Conservation (phyloP, 1,140 invertebrate species). For the Liolophura sinensis region DNA sequence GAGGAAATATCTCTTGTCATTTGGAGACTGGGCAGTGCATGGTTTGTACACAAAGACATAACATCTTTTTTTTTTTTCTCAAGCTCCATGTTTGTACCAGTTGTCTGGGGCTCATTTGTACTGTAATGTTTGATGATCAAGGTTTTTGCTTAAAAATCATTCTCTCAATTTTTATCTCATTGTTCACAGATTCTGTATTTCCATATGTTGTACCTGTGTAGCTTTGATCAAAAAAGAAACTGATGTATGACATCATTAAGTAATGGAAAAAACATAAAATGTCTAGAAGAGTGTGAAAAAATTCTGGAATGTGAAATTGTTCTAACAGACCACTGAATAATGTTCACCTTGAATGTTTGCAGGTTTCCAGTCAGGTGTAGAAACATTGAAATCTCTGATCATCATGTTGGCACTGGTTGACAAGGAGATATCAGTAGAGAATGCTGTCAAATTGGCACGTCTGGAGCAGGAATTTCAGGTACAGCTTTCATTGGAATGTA, state of each 20-base stretch:
- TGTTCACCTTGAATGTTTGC: conserved; percentile 29
- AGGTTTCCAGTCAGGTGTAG: conserved; percentile 85
- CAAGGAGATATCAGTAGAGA: conserved; percentile 73
- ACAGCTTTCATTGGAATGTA: conserved; percentile 8
- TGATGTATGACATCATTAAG: too few species aligned
- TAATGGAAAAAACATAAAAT: too few species aligned
- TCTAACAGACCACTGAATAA: too few species aligned
- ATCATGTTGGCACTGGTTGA: conserved; percentile 81
- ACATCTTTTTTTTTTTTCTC: neutral
- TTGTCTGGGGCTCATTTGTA: too few species aligned
- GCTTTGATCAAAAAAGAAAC: too few species aligned
- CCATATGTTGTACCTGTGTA: too few species aligned
- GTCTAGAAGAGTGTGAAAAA: too few species aligned
- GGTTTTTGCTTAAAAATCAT: too few species aligned
- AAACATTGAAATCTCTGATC: conserved; percentile 90
- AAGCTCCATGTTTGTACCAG: neutral
- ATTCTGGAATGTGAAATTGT: too few species aligned
- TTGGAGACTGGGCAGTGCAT: conserved; percentile 76
- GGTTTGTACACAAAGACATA: conserved; percentile 62
- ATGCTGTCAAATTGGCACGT: conserved; percentile 80
- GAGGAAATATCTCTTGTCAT: conserved; percentile 74
- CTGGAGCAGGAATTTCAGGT: conserved; percentile 92
- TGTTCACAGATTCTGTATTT: too few species aligned
- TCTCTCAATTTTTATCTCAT: too few species aligned
- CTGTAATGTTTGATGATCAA: too few species aligned